phyloP scores from a whole-genome alignment of 2,888 invertebrate species.

The Mimachlamys varia region DNA sequence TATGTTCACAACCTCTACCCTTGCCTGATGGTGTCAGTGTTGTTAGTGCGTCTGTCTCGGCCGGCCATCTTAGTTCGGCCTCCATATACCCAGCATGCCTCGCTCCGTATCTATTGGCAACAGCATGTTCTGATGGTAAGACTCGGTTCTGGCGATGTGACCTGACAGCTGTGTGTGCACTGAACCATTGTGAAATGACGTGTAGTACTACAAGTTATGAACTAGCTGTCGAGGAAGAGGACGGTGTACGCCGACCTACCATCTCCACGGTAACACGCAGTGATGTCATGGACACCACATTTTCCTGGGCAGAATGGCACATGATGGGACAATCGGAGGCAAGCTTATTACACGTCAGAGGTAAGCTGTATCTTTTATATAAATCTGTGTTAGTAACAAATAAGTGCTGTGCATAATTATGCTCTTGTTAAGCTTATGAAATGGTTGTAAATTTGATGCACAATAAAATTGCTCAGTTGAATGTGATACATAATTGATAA shows the following conservation, averaged over 20 bases:
- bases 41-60: constrained; percentile 95
- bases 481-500: neutral
- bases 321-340: constrained; percentile 88
- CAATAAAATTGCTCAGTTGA: too few relatives aligned
- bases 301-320: constrained; percentile 94
- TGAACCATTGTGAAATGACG: constrained; percentile 45
- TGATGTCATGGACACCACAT: constrained; percentile 76
- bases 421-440: too few relatives aligned
- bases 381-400: too few relatives aligned
- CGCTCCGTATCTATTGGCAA: constrained; percentile 97
- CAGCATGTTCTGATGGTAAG: constrained; percentile 96
- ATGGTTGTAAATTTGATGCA: too few relatives aligned
- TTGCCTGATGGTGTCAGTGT: constrained; percentile 95
- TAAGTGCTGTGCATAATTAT: too few relatives aligned
- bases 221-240: constrained; percentile 65
- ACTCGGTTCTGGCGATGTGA: constrained; percentile 79
- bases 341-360: constrained; percentile 88
- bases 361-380: constrained; percentile 79
- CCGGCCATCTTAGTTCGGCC: constrained; percentile 97
- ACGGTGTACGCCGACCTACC: constrained; percentile 58
- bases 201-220: constrained; percentile 62
- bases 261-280: constrained; percentile 56
- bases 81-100: constrained; percentile 99
- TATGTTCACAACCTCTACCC: constrained; percentile 93
- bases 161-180: constrained; percentile 45